Percentiles rank a stretch among this genome's conserved stretches.
These are phyloP conservation scores for Operophtera brumata DNA, from an alignment of 2,888 invertebrate genomes.

Conservation along the genomic window DNA sequence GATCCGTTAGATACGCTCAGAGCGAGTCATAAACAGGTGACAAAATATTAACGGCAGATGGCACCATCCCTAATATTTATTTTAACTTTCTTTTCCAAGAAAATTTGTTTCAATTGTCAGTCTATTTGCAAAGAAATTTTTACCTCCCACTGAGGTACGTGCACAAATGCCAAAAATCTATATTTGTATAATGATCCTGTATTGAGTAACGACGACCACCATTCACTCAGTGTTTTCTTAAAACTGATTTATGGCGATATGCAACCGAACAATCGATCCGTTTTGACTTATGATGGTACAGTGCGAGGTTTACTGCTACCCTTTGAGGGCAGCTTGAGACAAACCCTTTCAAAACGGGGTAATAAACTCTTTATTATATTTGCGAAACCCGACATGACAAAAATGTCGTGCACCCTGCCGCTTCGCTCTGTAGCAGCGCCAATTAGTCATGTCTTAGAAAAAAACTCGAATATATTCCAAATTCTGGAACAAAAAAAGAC, in stretches of 20 bases:
- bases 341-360: constrained; percentile 78
- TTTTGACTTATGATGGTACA: constrained; percentile 70
- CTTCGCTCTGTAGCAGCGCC: constrained; percentile 54
- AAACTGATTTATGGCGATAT: constrained; percentile 75
- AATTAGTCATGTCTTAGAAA: constrained; percentile 74
- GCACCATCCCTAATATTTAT: constrained; percentile 40
- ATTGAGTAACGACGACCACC: constrained; percentile 71
- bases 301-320: constrained; percentile 65
- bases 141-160: constrained; percentile 76
- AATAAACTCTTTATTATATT: constrained; percentile 79
- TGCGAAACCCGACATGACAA: constrained; percentile 68
- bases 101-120: constrained; percentile 48
- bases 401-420: constrained; percentile 65
- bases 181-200: constrained; percentile 78
- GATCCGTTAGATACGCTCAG: not conserved
- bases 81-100: constrained; percentile 73
- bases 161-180: constrained; percentile 76
- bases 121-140: constrained; percentile 59
- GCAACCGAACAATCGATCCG: constrained; percentile 72
- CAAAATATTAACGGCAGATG: constrained; percentile 52
- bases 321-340: constrained; percentile 64
- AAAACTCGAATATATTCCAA: constrained; percentile 62
- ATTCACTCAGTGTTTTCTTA: constrained; percentile 65
- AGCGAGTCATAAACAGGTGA: constrained; percentile 53
- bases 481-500: constrained; percentile 63